Evolutionary conservation across 2,888 invertebrate species (phyloP).

Genomic region (Pantelozetes paolii): DNA sequence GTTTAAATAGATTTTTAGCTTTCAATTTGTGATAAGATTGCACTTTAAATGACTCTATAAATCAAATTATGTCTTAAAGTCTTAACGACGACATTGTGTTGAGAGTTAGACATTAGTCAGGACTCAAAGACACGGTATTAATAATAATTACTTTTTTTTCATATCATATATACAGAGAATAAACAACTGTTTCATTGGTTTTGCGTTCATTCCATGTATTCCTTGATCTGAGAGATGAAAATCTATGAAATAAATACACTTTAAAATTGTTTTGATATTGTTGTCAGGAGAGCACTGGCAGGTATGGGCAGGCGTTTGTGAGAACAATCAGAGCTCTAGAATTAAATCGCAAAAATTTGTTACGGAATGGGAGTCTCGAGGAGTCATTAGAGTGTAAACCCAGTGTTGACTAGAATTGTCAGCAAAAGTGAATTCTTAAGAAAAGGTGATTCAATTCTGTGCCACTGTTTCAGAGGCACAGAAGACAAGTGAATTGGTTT

Average conservation of each 20-base stretch:
- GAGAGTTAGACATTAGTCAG: neutral
- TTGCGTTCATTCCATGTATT: neutral
- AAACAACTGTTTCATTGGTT: neutral
- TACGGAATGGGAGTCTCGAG: neutral
- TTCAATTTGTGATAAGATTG: constrained; percentile 24
- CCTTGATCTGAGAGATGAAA: neutral
- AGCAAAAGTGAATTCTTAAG: constrained; percentile 7
- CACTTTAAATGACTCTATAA: constrained; percentile 30
- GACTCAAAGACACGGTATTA: neutral
- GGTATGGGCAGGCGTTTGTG: neutral
- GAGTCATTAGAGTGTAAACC: constrained; percentile 21
- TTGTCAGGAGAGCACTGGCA: neutral
- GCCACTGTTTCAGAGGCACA: constrained; percentile 20
- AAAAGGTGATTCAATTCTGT: constrained; percentile 8
- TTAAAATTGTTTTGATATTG: neutral
- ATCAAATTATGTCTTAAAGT: constrained; percentile 29
- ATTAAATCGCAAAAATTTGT: no score
- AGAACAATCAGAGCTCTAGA: neutral
- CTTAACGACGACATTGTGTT: constrained; percentile 34
- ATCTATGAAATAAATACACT: neutral
- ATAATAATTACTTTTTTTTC: neutral
- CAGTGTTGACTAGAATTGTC: neutral
- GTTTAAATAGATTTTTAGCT: neutral
- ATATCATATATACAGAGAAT: no score
- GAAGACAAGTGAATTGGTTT: neutral